These are phyloP conservation scores for Pituophis catenifer DNA, from an alignment of 2,113 vertebrate species.

Conservation along the genomic window DNA sequence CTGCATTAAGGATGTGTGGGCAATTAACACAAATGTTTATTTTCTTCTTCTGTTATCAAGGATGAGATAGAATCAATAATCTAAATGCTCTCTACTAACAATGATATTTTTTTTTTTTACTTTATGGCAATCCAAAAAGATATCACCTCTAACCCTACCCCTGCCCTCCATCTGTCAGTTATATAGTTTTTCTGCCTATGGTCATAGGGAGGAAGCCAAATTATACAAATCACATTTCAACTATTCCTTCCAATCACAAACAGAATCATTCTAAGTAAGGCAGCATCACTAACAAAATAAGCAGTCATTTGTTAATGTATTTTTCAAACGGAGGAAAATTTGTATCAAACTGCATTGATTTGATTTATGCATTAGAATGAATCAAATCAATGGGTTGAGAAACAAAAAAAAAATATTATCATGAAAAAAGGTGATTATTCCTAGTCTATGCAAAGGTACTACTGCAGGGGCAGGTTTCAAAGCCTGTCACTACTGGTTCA, in stretches of 20 bases:
- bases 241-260: background rate
- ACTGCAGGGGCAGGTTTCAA: too few relatives aligned
- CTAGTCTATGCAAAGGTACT: background rate
- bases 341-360: background rate
- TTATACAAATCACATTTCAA: background rate
- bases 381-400: too few relatives aligned
- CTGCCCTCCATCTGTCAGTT: background rate
- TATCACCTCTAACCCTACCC: background rate
- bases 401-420: background rate
- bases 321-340: background rate
- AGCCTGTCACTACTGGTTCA: too few relatives aligned
- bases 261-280: background rate
- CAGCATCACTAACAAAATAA: constrained; percentile 2
- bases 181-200: background rate
- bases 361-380: background rate
- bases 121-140: background rate
- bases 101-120: background rate
- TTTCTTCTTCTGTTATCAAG: background rate
- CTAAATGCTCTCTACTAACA: background rate
- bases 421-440: background rate
- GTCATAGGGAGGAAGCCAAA: background rate
- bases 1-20: background rate
- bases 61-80: background rate
- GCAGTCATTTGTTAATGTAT: background rate
- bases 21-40: background rate